Conservation (phyloP, 2,113 vertebrate genomes). For the Aleadryas rufinucha region DNA sequence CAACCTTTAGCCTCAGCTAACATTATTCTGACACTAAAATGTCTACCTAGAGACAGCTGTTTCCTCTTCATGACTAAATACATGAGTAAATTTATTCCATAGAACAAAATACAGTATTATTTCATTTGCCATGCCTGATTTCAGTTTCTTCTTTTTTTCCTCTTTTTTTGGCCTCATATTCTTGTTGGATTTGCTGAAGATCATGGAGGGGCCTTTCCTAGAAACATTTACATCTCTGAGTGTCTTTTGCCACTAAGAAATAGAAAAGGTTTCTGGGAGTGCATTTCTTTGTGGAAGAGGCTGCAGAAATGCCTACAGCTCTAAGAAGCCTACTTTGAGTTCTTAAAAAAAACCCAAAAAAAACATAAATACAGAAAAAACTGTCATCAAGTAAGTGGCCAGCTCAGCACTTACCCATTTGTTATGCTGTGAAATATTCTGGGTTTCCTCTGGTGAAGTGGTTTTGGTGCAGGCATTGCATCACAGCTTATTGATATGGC, state of each 20-base stretch:
- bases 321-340: background rate
- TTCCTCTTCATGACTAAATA: slow-evolving; percentile 56
- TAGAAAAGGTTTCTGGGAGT: background rate
- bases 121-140: background rate
- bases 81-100: slow-evolving; percentile 36
- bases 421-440: background rate
- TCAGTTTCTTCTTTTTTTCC: background rate
- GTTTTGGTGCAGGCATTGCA: background rate
- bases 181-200: background rate
- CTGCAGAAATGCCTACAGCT: background rate
- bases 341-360: background rate
- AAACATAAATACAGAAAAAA: background rate
- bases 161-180: background rate
- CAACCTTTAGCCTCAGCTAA: slow-evolving; percentile 28
- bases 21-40: slow-evolving; percentile 33
- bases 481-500: fast-evolving
- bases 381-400: background rate
- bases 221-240: background rate
- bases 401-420: background rate
- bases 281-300: background rate
- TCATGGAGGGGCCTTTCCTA: background rate
- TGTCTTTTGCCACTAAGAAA: background rate
- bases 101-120: background rate
- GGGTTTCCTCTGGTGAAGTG: background rate
- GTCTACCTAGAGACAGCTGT: slow-evolving; percentile 31